Evolutionary conservation across 2,113 vertebrate species (phyloP).

Genomic region (Geothlypis trichas): DNA sequence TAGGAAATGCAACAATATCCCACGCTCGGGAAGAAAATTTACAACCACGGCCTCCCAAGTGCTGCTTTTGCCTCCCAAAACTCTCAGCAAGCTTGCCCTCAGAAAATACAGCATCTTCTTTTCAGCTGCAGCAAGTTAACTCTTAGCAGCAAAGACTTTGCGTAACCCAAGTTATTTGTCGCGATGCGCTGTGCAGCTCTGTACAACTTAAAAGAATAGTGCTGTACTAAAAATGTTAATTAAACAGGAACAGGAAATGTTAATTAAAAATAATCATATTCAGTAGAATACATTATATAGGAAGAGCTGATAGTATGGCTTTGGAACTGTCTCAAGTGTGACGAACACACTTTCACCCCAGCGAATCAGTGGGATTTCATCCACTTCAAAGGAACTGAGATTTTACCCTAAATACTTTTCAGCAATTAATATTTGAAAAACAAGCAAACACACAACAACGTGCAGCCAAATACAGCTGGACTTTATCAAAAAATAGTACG

Average conservation of each 20-base stretch:
- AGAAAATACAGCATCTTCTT: not conserved
- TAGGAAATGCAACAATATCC: not conserved
- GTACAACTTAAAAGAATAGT: not conserved
- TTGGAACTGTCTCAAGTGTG: not conserved
- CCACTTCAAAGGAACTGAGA: not conserved
- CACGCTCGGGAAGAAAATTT: not conserved
- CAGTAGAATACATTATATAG: not conserved
- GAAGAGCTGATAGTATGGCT: not conserved
- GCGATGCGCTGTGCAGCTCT: not conserved
- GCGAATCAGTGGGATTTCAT: not conserved
- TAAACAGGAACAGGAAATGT: not conserved
- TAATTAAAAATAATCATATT: not conserved
- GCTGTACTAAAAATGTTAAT: not conserved
- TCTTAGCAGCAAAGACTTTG: not conserved
- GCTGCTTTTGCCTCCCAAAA: not conserved
- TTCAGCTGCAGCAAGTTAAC: not conserved
- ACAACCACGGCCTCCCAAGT: not conserved
- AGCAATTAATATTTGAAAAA: not conserved
- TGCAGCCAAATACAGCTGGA: not conserved
- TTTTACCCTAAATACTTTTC: not conserved
- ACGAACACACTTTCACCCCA: not conserved
- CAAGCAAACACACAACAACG: not conserved
- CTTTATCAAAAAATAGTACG: not conserved
- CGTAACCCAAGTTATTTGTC: not conserved
- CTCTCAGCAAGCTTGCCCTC: not conserved